Conservation (phyloP, 2,888 invertebrate species). For the Antitype chi region DNA sequence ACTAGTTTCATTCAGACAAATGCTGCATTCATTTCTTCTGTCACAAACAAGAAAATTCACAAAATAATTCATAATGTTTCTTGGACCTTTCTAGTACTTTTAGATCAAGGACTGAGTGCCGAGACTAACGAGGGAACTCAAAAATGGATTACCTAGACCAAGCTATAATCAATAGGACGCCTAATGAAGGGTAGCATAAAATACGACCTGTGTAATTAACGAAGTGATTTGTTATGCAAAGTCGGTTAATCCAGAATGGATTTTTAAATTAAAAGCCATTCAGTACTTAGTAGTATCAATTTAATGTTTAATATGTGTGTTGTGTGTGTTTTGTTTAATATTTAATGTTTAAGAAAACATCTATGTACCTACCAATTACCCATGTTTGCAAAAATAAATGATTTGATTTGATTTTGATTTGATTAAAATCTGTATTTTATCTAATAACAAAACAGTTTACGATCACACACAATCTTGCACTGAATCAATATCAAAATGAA, state of each 20-base stretch:
- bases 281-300: not conserved
- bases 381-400: too few species aligned
- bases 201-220: slow-evolving; percentile 43
- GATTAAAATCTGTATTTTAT: not conserved
- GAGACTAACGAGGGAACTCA: slow-evolving; percentile 57
- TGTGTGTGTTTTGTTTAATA: too few species aligned
- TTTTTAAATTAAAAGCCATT: not conserved
- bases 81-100: slow-evolving; percentile 31
- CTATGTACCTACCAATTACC: too few species aligned
- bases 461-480: not conserved
- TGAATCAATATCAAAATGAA: slow-evolving; percentile 33
- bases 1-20: slow-evolving; percentile 27
- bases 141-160: slow-evolving; percentile 53
- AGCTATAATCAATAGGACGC: slow-evolving; percentile 45
- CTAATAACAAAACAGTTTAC: slow-evolving; percentile 7
- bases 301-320: not conserved
- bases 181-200: slow-evolving; percentile 45
- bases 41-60: slow-evolving; percentile 3
- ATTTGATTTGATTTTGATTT: too few species aligned
- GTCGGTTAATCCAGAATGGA: not conserved
- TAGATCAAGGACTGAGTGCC: slow-evolving; percentile 42
- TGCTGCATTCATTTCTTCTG: slow-evolving; percentile 12
- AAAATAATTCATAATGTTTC: not conserved
- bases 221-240: slow-evolving; percentile 16
- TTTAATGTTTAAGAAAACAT: too few species aligned